Evolutionary conservation across 2,888 invertebrate genomes (phyloP).

Genomic region (Lysandra coridon): DNA sequence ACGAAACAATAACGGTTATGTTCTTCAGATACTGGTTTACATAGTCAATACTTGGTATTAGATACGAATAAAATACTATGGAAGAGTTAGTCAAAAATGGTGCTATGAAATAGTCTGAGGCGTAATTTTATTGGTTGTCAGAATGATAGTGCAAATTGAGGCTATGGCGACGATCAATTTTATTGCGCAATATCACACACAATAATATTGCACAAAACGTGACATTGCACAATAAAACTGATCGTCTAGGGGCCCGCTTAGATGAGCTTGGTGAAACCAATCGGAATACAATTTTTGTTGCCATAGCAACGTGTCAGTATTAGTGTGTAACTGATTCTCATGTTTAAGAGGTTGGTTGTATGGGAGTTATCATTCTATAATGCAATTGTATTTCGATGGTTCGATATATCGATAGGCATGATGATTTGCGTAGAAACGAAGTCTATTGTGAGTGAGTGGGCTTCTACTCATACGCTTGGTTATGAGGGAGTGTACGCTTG

Average conservation of each 20-base stretch:
- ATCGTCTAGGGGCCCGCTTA: too few relatives aligned
- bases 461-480: neutral
- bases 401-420: neutral
- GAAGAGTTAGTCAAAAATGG: neutral
- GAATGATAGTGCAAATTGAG: too few relatives aligned
- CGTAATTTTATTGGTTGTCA: too few relatives aligned
- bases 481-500: neutral
- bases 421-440: neutral
- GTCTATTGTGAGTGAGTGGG: neutral
- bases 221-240: too few relatives aligned
- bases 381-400: neutral
- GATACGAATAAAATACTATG: neutral
- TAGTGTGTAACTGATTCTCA: too few relatives aligned
- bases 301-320: too few relatives aligned
- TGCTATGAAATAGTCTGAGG: too few relatives aligned
- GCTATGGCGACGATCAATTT: too few relatives aligned
- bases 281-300: too few relatives aligned
- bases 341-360: neutral
- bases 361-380: neutral
- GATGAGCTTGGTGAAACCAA: too few relatives aligned
- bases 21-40: constrained; percentile 10
- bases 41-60: neutral
- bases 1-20: constrained; percentile 49
- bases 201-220: too few relatives aligned
- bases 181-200: too few relatives aligned